Base-by-base conservation (phyloP, 2,888 invertebrate genomes). In the Rhagonycha lutea region DNA sequence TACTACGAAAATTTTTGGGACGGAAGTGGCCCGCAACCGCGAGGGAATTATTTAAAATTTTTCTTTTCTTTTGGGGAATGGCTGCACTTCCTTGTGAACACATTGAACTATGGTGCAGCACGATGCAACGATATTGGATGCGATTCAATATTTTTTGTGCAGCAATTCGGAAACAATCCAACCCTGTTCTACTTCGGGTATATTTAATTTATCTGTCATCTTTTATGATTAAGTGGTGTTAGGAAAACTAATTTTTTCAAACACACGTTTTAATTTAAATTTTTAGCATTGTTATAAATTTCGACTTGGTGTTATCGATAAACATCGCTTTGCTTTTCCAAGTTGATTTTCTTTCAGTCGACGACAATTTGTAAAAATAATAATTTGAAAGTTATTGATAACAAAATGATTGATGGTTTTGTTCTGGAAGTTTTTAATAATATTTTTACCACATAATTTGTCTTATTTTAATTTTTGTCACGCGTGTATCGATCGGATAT, bases 381-480 rank as follows among this genome's bases (percentile, higher is more conserved):
- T 47, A 47, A 47, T 47, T 47, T 47, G 47, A 47, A 47, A 47
- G 47, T 47, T 47, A 47, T 47, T 47, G 47, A 47, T 47, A 47
- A 47, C 47, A 47, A n/a, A 47, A n/a, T 47, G 47, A 47, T 47
- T 47, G 47, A 47, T 47, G 47, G 47, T 47, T 47, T 47, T 47
- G 47, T 47, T 47, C 47, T 47, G n/a, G 47, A 47, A 47, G 47
- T 47, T 47, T 47, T 47, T 47, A 47, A 47, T 47, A 47, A 47
- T n/a, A n/a, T 47, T 47, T 47, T 47, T 47, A 47, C 47, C n/a
- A 47, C 47, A 47, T 47, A 47, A 47, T 47, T 47, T 47, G 47
- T 47, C 47, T 47, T 76, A 68, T 74, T 75, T 72, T 69, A 75
- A 63, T 72, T 71, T 76, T 73, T 76, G 14, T 61, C 67, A 62